phyloP scores from a whole-genome alignment of 2,888 invertebrate genomes.

The Sabatieria punctata region DNA sequence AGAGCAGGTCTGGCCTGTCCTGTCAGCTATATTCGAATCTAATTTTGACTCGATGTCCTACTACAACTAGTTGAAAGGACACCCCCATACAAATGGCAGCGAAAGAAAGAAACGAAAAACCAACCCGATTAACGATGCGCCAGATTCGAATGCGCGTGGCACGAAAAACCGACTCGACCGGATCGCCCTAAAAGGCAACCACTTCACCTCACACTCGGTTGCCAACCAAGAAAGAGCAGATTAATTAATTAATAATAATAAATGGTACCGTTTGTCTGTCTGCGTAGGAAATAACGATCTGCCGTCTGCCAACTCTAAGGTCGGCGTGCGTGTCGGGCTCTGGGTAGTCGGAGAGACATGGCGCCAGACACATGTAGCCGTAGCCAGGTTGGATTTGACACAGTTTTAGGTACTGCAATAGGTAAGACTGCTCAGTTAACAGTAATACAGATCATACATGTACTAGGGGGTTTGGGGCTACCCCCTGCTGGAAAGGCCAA shows the following conservation, averaged over 20 bases:
- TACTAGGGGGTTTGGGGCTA: no score
- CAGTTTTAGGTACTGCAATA: slow-evolving; percentile 59
- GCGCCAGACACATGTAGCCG: slow-evolving; percentile 63
- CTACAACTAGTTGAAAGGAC: no score
- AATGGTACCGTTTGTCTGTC: slow-evolving; percentile 5
- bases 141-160: slow-evolving; percentile 92
- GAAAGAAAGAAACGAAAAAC: neutral
- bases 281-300: slow-evolving; percentile 15
- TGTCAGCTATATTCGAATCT: no score
- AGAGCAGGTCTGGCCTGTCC: no score
- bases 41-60: no score
- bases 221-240: neutral
- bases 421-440: no score
- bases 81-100: neutral
- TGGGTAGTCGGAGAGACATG: slow-evolving; percentile 59
- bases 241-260: neutral
- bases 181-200: slow-evolving; percentile 37
- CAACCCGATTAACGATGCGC: slow-evolving; percentile 55
- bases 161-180: slow-evolving; percentile 69
- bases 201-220: neutral
- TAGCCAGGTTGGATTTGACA: slow-evolving; percentile 69
- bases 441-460: no score
- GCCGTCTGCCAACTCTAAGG: slow-evolving; percentile 52
- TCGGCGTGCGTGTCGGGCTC: slow-evolving; percentile 47
- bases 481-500: no score